phyloP scores from a whole-genome alignment of 2,797 vertebrate genomes.

The Oreochromis grahami region DNA sequence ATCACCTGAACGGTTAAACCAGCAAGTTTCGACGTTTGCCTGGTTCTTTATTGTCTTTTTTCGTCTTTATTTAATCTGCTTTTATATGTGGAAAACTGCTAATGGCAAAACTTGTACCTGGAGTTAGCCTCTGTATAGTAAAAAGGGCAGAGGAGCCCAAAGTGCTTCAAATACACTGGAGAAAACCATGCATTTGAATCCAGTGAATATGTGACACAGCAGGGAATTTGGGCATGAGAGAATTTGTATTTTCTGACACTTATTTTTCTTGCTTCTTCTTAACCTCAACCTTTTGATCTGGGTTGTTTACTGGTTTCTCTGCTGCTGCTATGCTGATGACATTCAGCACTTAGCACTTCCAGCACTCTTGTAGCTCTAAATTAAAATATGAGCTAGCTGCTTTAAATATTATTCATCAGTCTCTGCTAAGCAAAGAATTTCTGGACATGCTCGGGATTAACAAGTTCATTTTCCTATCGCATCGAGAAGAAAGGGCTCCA shows the following conservation, averaged over 20 bases:
- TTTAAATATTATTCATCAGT: neutral
- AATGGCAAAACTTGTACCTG: neutral
- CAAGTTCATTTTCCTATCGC: constrained; percentile 5
- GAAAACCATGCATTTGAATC: neutral
- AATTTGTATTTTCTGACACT: neutral
- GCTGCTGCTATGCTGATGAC: neutral
- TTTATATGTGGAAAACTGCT: neutral
- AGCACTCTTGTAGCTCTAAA: neutral
- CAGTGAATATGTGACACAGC: neutral
- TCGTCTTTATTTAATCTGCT: neutral
- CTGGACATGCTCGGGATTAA: neutral
- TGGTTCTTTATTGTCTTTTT: neutral
- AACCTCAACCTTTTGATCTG: neutral
- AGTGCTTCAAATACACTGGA: neutral
- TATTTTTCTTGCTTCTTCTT: neutral
- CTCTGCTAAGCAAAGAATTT: neutral
- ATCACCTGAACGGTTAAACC: neutral
- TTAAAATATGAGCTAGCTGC: neutral
- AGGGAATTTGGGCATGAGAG: neutral
- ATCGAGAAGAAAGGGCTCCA: neutral
- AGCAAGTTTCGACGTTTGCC: neutral
- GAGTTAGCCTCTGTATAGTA: neutral
- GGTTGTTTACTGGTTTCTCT: neutral
- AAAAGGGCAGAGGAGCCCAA: neutral
- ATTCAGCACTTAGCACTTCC: neutral